These are phyloP conservation scores for Thecophora atra DNA, from an alignment of 2,888 invertebrate genomes.

Conservation along the genomic window DNA sequence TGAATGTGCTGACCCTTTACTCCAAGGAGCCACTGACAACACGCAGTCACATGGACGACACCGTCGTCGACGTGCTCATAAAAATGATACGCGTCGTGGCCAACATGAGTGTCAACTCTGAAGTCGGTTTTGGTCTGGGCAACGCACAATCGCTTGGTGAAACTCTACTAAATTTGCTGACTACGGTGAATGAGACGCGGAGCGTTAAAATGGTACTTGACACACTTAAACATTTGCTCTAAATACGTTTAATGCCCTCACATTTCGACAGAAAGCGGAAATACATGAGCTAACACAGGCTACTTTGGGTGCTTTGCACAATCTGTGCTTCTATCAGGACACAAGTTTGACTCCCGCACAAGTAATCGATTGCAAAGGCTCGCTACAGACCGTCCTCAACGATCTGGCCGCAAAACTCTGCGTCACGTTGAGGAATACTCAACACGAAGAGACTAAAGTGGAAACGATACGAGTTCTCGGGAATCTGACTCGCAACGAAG, in stretches of 20 bases:
- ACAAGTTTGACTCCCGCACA: constrained; percentile 63
- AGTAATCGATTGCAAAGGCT: constrained; percentile 49
- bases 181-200: constrained; percentile 46
- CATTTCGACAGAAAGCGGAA: constrained; percentile 61
- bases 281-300: constrained; percentile 81
- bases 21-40: constrained; percentile 67
- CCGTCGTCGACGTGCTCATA: constrained; percentile 66
- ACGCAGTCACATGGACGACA: constrained; percentile 62
- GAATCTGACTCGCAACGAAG: constrained; percentile 79
- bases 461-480: constrained; percentile 85
- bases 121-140: constrained; percentile 76
- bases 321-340: constrained; percentile 79
- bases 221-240: neutral
- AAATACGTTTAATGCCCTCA: neutral
- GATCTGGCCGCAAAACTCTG: constrained; percentile 57
- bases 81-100: constrained; percentile 79
- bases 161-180: constrained; percentile 62
- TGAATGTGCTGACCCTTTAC: constrained; percentile 68
- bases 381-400: constrained; percentile 57
- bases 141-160: constrained; percentile 63
- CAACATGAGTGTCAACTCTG: constrained; percentile 81
- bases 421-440: constrained; percentile 52
- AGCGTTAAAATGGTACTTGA: constrained; percentile 47
- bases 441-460: constrained; percentile 63
- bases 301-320: constrained; percentile 83